A percentile compares a stretch with the other conserved stretches of the same genome.
phyloP scores from a whole-genome alignment of 23 tunicate genomes.

The Styela plicata region DNA sequence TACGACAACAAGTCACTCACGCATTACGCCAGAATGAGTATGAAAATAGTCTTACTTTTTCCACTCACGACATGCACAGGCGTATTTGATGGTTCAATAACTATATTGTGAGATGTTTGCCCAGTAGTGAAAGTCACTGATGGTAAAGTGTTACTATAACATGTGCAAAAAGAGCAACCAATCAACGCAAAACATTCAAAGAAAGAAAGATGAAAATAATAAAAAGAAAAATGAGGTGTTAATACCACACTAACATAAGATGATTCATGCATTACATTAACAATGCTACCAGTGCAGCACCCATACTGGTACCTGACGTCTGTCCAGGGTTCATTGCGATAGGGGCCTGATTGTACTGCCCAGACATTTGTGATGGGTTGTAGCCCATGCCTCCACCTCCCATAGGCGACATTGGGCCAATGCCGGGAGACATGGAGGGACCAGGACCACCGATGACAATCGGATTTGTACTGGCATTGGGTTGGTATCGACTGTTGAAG shows the following conservation, averaged over 20 bases:
- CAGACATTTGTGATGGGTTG: neutral
- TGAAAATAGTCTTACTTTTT: neutral
- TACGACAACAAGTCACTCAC: too few species aligned
- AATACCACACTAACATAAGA: neutral
- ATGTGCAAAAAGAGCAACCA: too few species aligned
- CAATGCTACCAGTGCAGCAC: neutral
- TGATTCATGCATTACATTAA: neutral
- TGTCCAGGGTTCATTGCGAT: neutral
- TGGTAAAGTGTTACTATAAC: too few species aligned
- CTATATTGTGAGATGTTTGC: neutral
- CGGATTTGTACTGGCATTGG: neutral
- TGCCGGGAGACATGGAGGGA: neutral
- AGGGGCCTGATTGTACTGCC: neutral
- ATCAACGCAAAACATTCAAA: neutral
- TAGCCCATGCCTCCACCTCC: neutral
- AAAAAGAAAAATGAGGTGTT: neutral
- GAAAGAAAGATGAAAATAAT: neutral
- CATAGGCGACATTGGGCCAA: neutral
- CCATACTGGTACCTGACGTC: neutral
- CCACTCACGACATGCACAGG: neutral
- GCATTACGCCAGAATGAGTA: too few species aligned
- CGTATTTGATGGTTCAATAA: neutral
- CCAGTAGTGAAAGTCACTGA: too few species aligned
- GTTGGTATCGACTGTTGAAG: neutral
- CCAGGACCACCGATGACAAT: neutral